A percentile compares a stretch with the other conserved stretches of the same genome.
These are phyloP conservation scores for Drosophila melanogaster DNA, from an alignment of 1,140 invertebrate genomes.

Conservation along the genomic window DNA sequence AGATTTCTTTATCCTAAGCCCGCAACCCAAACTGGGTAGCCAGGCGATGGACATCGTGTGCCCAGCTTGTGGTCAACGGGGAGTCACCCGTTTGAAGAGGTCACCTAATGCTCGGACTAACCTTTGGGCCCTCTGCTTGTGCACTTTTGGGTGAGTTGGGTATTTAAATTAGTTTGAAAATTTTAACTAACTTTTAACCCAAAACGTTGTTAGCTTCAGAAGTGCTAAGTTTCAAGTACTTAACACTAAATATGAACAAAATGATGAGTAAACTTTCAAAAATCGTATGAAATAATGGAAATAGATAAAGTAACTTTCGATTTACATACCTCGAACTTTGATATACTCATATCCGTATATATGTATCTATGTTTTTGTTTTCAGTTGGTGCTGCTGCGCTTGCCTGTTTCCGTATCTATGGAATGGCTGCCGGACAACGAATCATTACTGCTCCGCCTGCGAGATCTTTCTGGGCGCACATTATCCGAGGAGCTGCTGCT, in stretches of 20 bases:
- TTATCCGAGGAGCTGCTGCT: slow-evolving; percentile 37
- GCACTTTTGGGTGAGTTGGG: slow-evolving; percentile 43
- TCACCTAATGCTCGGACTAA: slow-evolving; percentile 28
- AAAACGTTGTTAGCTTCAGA: no score
- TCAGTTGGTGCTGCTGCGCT: slow-evolving; percentile 60
- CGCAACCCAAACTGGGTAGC: slow-evolving; percentile 36
- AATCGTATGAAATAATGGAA: no score
- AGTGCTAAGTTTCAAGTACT: neutral
- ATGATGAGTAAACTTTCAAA: no score
- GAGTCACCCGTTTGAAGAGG: slow-evolving; percentile 18
- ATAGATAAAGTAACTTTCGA: no score
- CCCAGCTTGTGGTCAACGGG: slow-evolving; percentile 55
- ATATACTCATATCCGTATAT: neutral
- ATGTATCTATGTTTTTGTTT: neutral
- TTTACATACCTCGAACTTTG: neutral
- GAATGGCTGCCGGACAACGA: slow-evolving; percentile 43
- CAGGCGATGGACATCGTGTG: slow-evolving; percentile 38
- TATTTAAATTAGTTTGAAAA: neutral
- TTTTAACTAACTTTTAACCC: no score
- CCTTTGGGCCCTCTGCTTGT: slow-evolving; percentile 45
- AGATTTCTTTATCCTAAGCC: slow-evolving; percentile 37
- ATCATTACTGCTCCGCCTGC: slow-evolving; percentile 53
- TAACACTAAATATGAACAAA: no score
- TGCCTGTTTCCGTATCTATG: slow-evolving; percentile 54
- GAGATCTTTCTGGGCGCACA: slow-evolving; percentile 48